These are phyloP conservation scores for Trichonephila clavata DNA, from an alignment of 1,140 invertebrate species.

Conservation along the genomic window DNA sequence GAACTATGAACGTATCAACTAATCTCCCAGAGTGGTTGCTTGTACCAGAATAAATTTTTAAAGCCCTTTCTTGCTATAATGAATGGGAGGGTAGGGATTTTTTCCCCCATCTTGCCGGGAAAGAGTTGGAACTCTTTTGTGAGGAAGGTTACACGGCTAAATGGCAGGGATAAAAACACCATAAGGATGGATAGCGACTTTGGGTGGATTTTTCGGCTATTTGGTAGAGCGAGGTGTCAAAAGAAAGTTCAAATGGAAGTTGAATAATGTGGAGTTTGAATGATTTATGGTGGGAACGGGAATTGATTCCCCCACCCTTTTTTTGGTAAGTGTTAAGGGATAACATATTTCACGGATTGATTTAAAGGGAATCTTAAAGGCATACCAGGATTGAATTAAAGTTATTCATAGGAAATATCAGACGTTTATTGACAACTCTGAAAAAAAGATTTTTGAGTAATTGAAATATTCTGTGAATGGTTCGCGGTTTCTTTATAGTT, in stretches of 20 bases:
- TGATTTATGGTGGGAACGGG: not conserved
- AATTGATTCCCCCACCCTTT: not conserved
- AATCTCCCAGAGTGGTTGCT: not conserved
- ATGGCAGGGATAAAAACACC: not conserved
- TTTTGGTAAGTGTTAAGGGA: not conserved
- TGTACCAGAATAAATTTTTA: constrained; percentile 25
- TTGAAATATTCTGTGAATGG: not conserved
- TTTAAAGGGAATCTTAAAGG: not conserved
- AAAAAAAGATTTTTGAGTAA: not conserved
- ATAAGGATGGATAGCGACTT: not conserved
- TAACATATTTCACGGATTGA: not conserved
- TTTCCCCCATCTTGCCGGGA: not conserved
- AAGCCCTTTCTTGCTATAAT: not conserved
- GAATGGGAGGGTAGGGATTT: not conserved
- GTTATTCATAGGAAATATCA: not conserved
- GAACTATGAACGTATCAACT: not conserved
- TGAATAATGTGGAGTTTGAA: not conserved
- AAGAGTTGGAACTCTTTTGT: not conserved
- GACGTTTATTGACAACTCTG: not conserved
- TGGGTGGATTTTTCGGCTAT: not conserved
- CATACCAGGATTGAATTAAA: not conserved
- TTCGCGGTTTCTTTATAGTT: too few relatives aligned
- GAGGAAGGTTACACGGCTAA: not conserved
- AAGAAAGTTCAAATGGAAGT: not conserved
- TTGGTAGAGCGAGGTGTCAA: not conserved